These are phyloP conservation scores for Notarius quadriscutis DNA, from an alignment of 2,113 vertebrate genomes.

Conservation along the genomic window DNA sequence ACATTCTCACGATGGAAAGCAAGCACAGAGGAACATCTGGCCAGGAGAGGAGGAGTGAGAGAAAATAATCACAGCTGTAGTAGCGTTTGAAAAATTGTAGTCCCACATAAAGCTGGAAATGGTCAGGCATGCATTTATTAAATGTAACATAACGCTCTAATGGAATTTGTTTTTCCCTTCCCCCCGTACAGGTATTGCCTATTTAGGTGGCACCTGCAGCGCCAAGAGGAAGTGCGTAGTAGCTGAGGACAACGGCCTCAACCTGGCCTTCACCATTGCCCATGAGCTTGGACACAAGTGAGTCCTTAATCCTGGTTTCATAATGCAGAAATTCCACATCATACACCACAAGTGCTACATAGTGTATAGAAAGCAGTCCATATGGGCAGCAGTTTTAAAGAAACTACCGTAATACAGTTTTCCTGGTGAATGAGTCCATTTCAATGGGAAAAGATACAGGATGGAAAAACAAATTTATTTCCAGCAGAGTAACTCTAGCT, in stretches of 20 bases:
- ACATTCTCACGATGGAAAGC: constrained; percentile 12
- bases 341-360: neutral
- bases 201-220: constrained; percentile 93
- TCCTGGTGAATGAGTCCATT: neutral
- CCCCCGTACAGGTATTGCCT: constrained; percentile 84
- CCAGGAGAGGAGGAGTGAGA: neutral
- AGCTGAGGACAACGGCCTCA: constrained; percentile 95
- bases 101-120: neutral
- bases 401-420: neutral
- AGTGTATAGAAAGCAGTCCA: neutral
- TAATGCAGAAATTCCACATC: neutral
- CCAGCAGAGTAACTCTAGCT: neutral
- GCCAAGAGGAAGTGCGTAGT: constrained; percentile 93
- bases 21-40: constrained; percentile 37
- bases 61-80: neutral
- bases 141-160: constrained; percentile 11
- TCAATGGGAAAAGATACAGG: neutral
- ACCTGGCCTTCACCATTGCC: constrained; percentile 97
- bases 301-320: constrained; percentile 54
- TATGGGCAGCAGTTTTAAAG: neutral
- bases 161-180: neutral
- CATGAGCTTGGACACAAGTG: constrained; percentile 99
- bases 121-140: neutral
- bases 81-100: constrained; percentile 20
- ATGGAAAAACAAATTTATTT: neutral